These are phyloP conservation scores for Eilema depressum DNA, from an alignment of 2,888 invertebrate genomes.

Conservation along the genomic window DNA sequence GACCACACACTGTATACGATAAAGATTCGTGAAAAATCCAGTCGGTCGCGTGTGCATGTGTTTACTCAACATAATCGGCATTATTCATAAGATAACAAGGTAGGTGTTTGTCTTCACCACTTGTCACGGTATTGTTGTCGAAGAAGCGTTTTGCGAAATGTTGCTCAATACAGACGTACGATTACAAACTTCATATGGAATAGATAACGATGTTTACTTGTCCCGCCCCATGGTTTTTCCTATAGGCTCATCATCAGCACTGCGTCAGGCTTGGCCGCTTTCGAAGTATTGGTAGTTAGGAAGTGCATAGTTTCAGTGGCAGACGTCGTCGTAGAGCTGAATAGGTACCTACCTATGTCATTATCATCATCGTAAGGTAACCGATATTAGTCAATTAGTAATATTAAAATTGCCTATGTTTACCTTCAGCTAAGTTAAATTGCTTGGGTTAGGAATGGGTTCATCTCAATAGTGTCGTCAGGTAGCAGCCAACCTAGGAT, in stretches of 20 bases:
- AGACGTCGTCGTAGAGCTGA: background rate
- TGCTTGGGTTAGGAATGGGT: too few relatives aligned
- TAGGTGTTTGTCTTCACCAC: constrained; percentile 80
- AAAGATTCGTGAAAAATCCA: constrained; percentile 82
- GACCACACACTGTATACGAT: constrained; percentile 72
- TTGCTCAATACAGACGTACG: constrained; percentile 72
- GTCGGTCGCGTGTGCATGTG: constrained; percentile 75
- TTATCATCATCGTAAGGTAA: background rate
- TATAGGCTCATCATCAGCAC: background rate
- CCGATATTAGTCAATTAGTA: too few relatives aligned
- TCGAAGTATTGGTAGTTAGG: constrained; percentile 11
- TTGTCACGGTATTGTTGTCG: constrained; percentile 80
- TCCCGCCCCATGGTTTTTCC: constrained; percentile 51
- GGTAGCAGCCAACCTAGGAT: too few relatives aligned
- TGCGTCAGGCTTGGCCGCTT: constrained; percentile 34
- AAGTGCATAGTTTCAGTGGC: background rate
- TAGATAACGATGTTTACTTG: constrained; percentile 66
- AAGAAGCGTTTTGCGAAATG: constrained; percentile 82
- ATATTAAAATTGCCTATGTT: too few relatives aligned
- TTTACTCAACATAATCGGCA: constrained; percentile 85
- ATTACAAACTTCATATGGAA: constrained; percentile 59
- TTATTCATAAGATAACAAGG: constrained; percentile 86
- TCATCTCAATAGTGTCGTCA: too few relatives aligned
- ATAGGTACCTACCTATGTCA: background rate
- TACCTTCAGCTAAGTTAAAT: too few relatives aligned